Conservation (phyloP, 92 coral and sea anemone species). For the Palythoa grandis region DNA sequence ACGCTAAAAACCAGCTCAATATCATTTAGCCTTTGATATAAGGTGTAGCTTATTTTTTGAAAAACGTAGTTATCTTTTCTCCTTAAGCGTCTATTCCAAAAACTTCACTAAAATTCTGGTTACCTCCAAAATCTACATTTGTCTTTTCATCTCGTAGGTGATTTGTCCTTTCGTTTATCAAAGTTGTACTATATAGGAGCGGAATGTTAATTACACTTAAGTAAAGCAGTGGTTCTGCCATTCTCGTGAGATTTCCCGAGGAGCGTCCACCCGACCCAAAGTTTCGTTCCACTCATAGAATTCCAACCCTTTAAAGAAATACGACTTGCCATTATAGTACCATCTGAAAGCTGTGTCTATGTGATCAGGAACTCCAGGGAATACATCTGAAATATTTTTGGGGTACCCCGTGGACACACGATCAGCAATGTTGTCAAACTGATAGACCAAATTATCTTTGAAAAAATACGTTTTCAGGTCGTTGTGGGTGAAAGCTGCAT, state of each 20-base stretch:
- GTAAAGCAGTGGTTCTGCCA: constrained; percentile 31
- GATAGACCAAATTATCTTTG: constrained; percentile 71
- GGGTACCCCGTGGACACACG: constrained; percentile 61
- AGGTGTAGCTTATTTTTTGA: no score
- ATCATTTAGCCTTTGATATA: no score
- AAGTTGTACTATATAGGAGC: no score
- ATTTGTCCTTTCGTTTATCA: no score
- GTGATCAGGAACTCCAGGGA: constrained; percentile 54
- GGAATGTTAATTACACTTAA: background rate
- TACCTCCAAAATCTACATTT: no score
- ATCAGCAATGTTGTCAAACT: constrained; percentile 55
- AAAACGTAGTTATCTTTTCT: no score
- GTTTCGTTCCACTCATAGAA: constrained; percentile 23
- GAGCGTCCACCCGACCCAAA: background rate
- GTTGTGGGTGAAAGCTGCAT: constrained; percentile 66
- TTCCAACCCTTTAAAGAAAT: constrained; percentile 48
- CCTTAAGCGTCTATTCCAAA: no score
- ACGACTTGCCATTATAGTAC: constrained; percentile 39
- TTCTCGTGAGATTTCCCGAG: background rate
- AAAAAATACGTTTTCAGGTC: constrained; percentile 66
- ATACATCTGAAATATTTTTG: constrained; percentile 50
- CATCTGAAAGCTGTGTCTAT: constrained; percentile 55
- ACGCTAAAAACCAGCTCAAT: no score
- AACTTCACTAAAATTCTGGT: no score
- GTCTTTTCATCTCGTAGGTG: no score